phyloP scores from a whole-genome alignment of 1,140 invertebrate species.

The Bursaphelenchus mucronatus region DNA sequence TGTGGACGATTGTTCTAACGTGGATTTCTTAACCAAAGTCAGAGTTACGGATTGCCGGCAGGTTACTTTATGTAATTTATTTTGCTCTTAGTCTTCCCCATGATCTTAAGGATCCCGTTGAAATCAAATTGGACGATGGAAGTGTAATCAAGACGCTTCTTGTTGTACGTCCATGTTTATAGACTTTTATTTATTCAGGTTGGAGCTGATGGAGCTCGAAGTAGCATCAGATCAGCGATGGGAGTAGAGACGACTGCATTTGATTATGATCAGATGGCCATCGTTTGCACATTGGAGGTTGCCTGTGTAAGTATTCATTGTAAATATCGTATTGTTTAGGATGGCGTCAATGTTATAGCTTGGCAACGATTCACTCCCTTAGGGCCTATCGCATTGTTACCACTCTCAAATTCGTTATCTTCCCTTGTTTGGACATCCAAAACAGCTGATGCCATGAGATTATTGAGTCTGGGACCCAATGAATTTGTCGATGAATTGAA shows the following conservation, averaged over 20 bases:
- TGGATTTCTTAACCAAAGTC: constrained; percentile 32
- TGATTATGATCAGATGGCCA: constrained; percentile 80
- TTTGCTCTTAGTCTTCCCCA: constrained; percentile 44
- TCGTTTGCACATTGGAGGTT: constrained; percentile 81
- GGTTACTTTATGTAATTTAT: not conserved
- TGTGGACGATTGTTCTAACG: constrained; percentile 26
- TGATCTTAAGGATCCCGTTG: constrained; percentile 52
- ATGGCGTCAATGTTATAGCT: constrained; percentile 74
- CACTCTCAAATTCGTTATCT: constrained; percentile 72
- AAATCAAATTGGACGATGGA: constrained; percentile 62
- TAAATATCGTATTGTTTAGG: constrained; percentile 63
- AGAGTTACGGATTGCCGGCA: constrained; percentile 42
- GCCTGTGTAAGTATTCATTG: constrained; percentile 50
- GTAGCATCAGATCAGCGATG: constrained; percentile 76
- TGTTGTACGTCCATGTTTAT: constrained; percentile 61
- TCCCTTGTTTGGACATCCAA: constrained; percentile 88
- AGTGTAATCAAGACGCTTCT: constrained; percentile 62
- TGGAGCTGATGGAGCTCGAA: constrained; percentile 87
- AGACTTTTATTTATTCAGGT: constrained; percentile 65
- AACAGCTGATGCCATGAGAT: constrained; percentile 69
- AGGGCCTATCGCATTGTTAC: constrained; percentile 84
- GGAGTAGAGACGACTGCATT: constrained; percentile 73
- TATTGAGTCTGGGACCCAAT: constrained; percentile 71
- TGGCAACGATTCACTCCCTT: constrained; percentile 90
- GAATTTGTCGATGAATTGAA: constrained; percentile 85